Evolutionary conservation across 2,888 invertebrate species (phyloP), one percentile per base, ranked within the genome.

Genomic region (Oithona nana): DNA sequence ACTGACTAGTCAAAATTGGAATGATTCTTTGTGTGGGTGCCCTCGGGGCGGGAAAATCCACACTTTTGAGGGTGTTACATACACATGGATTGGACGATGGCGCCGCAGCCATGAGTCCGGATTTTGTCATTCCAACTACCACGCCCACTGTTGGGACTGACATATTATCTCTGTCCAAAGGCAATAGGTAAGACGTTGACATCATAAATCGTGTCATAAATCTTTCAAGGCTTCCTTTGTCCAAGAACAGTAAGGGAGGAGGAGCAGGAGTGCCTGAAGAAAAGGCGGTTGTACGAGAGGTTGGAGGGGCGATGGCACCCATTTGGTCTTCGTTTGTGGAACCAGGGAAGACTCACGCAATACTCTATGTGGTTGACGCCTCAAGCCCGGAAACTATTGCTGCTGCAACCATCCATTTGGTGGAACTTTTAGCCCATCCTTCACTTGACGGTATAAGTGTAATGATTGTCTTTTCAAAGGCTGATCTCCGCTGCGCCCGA

Each of bases 231-330:
- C n/a, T n/a, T n/a, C n/a, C n/a, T n/a, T n/a, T 6, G 39, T 39
- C 39, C 8, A 64, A 76, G 75, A 66, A 77, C 76, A 52, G 78
- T 76, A 67, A 78, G 78, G 69, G 75, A n/a, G n/a, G n/a, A n/a
- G n/a, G n/a, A n/a, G n/a, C n/a, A n/a, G n/a, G n/a, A 77, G 69
- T 75, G 50, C 54, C 63, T 20, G 26, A 24, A 11, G 59, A 59
- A n/a, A 26, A 50, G n/a, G 60, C 76, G 63, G 70, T 81, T 2
- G 76, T 88, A 20, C 74, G 84, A 60, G 88, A 88, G 74, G 76
- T 88, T 28, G 88, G 88, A 0, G 87, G 88, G 1, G 79, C 80
- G 66, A 85, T 88, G 83, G 84, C 85, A 60, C 83, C 86, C 2
- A 75, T 88, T 59, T 88, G 88, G 88, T 79, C 78, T 26, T 83